Conservation (phyloP, 2,888 invertebrate species). For the Meliscaeva auricollis region DNA sequence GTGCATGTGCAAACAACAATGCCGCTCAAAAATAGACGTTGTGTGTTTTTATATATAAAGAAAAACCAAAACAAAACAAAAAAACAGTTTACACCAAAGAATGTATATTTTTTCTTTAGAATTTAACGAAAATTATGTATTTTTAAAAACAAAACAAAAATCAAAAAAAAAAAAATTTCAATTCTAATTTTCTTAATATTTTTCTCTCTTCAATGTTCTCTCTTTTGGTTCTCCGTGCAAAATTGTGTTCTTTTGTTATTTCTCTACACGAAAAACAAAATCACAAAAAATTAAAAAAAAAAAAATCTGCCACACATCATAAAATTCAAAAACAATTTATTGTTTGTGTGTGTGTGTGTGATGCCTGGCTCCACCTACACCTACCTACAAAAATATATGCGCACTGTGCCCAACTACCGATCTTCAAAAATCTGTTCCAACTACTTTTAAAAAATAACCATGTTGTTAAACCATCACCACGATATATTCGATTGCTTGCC, state of each 20-base stretch:
- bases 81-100: slow-evolving; percentile 55
- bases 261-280: slow-evolving; percentile 71
- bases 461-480: slow-evolving; percentile 63
- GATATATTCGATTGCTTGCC: slow-evolving; percentile 69
- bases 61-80: neutral
- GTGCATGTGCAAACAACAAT: slow-evolving; percentile 75
- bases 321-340: slow-evolving; percentile 44
- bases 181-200: slow-evolving; percentile 76
- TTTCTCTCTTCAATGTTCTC: slow-evolving; percentile 76
- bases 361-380: slow-evolving; percentile 50
- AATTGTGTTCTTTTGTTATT: slow-evolving; percentile 71
- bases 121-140: slow-evolving; percentile 73
- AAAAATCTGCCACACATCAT: slow-evolving; percentile 50
- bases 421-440: slow-evolving; percentile 73
- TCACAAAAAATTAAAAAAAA: slow-evolving; percentile 58
- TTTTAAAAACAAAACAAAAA: slow-evolving; percentile 48
- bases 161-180: slow-evolving; percentile 53
- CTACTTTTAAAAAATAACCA: slow-evolving; percentile 58
- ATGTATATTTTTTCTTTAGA: slow-evolving; percentile 70
- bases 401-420: slow-evolving; percentile 66
- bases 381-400: slow-evolving; percentile 51
- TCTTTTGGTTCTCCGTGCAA: slow-evolving; percentile 73
- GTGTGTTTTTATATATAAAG: slow-evolving; percentile 10
- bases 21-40: slow-evolving; percentile 48
- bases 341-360: slow-evolving; percentile 69